Conservation (phyloP, 2,888 invertebrate genomes). For the Baccha elongata region DNA sequence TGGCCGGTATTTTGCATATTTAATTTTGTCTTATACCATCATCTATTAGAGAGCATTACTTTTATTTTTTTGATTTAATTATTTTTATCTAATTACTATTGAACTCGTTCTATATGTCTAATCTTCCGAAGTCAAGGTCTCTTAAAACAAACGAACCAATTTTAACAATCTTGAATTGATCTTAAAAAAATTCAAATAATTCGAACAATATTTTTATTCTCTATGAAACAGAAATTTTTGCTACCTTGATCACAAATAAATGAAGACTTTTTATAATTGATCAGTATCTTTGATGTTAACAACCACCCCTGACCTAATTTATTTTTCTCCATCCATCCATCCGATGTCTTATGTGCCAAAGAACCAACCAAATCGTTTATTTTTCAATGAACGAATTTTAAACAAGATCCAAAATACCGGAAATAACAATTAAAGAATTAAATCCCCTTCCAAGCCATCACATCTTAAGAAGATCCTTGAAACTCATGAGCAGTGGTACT, state of each 20-base stretch:
- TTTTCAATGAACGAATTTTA: neutral
- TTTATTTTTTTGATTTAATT: conserved; percentile 32
- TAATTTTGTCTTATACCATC: conserved; percentile 21
- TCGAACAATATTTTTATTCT: neutral
- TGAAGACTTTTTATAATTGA: conserved; percentile 8
- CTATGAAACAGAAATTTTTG: conserved; percentile 26
- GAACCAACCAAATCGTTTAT: neutral
- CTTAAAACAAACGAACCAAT: neutral
- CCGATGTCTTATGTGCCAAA: neutral
- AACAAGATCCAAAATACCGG: conserved; percentile 20
- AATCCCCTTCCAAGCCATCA: conserved; percentile 8
- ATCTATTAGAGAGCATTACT: conserved; percentile 31
- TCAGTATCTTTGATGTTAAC: neutral
- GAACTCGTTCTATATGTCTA: conserved; percentile 37
- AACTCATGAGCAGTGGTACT: conserved; percentile 36
- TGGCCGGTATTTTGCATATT: conserved; percentile 56
- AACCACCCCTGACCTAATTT: conserved; percentile 47
- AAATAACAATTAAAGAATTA: conserved; percentile 47
- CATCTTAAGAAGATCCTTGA: conserved; percentile 54
- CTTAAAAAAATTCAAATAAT: neutral
- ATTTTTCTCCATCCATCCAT: neutral
- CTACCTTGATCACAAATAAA: conserved; percentile 53
- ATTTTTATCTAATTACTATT: neutral
- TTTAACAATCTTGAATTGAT: neutral
- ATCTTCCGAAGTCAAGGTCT: conserved; percentile 11